Conservation (phyloP, 2,888 invertebrate genomes). For the Clanis bilineata region DNA sequence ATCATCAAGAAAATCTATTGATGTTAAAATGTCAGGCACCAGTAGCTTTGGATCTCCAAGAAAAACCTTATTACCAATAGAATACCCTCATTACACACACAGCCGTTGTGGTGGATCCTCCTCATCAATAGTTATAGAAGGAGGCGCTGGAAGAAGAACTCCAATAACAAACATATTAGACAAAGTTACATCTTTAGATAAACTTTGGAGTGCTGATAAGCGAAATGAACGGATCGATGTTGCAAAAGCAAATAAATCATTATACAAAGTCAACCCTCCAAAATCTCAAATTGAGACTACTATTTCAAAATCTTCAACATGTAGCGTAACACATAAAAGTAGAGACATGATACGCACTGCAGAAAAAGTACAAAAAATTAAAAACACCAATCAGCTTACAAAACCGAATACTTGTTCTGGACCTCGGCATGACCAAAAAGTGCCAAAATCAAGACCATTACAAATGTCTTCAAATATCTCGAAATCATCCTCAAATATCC, state of each 20-base stretch:
- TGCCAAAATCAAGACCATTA: conserved; percentile 40
- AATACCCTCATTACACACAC: conserved; percentile 58
- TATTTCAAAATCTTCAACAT: conserved; percentile 36
- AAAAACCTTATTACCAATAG: conserved; percentile 67
- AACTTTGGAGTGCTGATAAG: conserved; percentile 77
- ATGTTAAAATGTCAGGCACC: conserved; percentile 52
- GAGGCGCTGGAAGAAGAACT: conserved; percentile 74
- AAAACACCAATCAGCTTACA: conserved; percentile 52
- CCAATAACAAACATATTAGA: conserved; percentile 77
- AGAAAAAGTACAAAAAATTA: conserved; percentile 69
- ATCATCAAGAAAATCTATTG: conserved; percentile 40
- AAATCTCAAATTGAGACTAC: conserved; percentile 22
- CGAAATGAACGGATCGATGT: conserved; percentile 71
- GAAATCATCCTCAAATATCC: conserved; percentile 60
- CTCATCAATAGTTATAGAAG: conserved; percentile 66
- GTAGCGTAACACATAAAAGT: conserved; percentile 59
- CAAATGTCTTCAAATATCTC: conserved; percentile 51
- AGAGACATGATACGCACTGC: conserved; percentile 76
- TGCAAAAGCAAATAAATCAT: conserved; percentile 53
- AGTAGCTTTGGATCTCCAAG: conserved; percentile 75
- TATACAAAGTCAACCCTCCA: conserved; percentile 33
- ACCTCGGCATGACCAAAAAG: conserved; percentile 44
- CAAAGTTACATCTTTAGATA: conserved; percentile 80
- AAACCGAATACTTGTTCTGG: conserved; percentile 62
- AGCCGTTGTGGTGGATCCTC: conserved; percentile 51